Evolutionary conservation across 2,888 invertebrate genomes (phyloP).

Genomic region (Steinernema hermaphroditum): DNA sequence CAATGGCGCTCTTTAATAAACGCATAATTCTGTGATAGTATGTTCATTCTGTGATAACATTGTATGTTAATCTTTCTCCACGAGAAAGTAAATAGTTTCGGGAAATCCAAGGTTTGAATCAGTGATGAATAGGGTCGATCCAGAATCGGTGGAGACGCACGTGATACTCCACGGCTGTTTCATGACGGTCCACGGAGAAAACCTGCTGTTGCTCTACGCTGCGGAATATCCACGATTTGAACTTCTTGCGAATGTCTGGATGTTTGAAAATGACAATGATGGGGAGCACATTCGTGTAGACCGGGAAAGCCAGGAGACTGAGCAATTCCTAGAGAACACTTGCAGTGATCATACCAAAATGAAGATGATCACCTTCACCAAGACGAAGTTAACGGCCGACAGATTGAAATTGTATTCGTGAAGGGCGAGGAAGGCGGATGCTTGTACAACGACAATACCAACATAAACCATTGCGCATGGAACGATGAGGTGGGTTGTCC

Average conservation of each 20-base stretch:
- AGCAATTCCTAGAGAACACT: not conserved
- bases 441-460: not conserved
- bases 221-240: not conserved
- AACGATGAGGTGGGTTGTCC: not conserved
- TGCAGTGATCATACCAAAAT: not conserved
- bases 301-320: not conserved
- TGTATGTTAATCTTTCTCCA: no score
- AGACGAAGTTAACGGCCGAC: not conserved
- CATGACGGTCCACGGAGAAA: not conserved
- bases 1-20: not conserved
- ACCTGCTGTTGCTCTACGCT: not conserved
- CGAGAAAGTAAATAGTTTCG: no score
- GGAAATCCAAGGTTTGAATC: no score
- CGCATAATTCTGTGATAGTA: no score
- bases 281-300: constrained; percentile 1
- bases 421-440: not conserved
- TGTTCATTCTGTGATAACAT: no score
- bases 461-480: not conserved
- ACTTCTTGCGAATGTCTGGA: not conserved
- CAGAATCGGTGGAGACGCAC: not conserved
- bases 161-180: not conserved
- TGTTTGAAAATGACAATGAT: not conserved
- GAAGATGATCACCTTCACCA: not conserved
- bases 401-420: not conserved
- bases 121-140: not conserved